Conservation (phyloP, 2,797 vertebrate genomes). For the Micromesistius poutassou region DNA sequence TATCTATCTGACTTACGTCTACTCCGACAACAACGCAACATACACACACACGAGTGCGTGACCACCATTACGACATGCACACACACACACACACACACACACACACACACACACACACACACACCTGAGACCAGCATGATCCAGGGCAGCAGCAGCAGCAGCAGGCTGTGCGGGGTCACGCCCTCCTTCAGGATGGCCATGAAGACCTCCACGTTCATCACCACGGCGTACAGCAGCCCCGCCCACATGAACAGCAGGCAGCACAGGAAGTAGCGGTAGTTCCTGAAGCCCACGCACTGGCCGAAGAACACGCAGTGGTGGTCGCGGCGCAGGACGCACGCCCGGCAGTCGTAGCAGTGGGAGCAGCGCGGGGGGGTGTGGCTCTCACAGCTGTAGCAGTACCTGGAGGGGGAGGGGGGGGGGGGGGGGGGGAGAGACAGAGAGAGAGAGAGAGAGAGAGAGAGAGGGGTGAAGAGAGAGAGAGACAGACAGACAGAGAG, state of each 20-base stretch:
- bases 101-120: constrained; percentile 4
- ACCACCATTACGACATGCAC: constrained; percentile 32
- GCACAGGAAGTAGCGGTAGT: constrained; percentile 87
- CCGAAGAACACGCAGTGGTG: constrained; percentile 90
- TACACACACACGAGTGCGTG: constrained; percentile 8
- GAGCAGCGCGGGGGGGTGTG: constrained; percentile 87
- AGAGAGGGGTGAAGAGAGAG: too few species aligned
- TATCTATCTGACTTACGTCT: too few species aligned
- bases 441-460: too few species aligned
- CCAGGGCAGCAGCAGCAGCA: constrained; percentile 86
- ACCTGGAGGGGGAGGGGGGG: constrained; percentile 60
- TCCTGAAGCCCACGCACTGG: constrained; percentile 84
- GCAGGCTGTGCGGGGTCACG: constrained; percentile 77
- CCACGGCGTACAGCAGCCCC: constrained; percentile 79
- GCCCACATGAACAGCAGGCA: constrained; percentile 81
- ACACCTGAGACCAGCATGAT: constrained; percentile 88
- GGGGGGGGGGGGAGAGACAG: neutral
- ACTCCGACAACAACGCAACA: neutral
- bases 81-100: neutral
- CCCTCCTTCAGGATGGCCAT: constrained; percentile 81
- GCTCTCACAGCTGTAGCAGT: constrained; percentile 86
- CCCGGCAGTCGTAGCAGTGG: constrained; percentile 85
- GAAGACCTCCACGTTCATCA: constrained; percentile 87
- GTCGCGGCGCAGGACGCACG: constrained; percentile 85
- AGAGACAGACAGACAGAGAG: too few species aligned